Evolutionary conservation across 2,888 invertebrate genomes (phyloP), one percentile per base, ranked within the genome.

Genomic region (Orthosia gothica): DNA sequence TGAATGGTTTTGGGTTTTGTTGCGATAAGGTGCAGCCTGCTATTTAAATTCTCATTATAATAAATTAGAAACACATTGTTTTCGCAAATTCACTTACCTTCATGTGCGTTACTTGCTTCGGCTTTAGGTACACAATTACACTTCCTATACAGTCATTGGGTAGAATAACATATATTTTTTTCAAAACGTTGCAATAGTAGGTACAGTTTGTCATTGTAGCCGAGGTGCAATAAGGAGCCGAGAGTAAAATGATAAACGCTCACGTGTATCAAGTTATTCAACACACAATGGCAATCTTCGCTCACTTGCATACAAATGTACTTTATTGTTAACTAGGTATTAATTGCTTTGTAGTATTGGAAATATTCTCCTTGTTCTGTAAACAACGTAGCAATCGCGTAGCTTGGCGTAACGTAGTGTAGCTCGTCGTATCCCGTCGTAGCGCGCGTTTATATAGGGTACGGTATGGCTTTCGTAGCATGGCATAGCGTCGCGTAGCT

Each of bases 21-120:
- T 84, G 75, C 81, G 87, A 87, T 90, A 88, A 90, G 88, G 79
- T 80, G 77, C 88, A 81, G 78, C 63, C 59, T 63, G 68, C 62
- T 74, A 75, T 79, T 85, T 69, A 77, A 78, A 76, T 63, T 73
- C 61, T 70, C 73, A 82, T 87, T 82, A 77, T 59, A 67, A 40
- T 82, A 71, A 76, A 81, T 81, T 72, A 68, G 12, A 26, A 69
- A 61, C 15, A 59, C 5, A 55, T 63, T 61, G 26, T 63, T 64
- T 70, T 40, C 18, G 45, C 13, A 52, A 15, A 16, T 55, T 63
- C 13, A 18, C 47, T 68, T 49, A 23, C 7, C 1, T 12, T 71
- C 26, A n/a, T 45, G n/a, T 50, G 23, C 18, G 18, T 9, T 45
- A 50, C 18, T 50, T 11, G 18, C 13, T 20, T 13, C 16, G n/a